phyloP scores from a whole-genome alignment of 2,113 vertebrate genomes.

The Paralichthys olivaceus region DNA sequence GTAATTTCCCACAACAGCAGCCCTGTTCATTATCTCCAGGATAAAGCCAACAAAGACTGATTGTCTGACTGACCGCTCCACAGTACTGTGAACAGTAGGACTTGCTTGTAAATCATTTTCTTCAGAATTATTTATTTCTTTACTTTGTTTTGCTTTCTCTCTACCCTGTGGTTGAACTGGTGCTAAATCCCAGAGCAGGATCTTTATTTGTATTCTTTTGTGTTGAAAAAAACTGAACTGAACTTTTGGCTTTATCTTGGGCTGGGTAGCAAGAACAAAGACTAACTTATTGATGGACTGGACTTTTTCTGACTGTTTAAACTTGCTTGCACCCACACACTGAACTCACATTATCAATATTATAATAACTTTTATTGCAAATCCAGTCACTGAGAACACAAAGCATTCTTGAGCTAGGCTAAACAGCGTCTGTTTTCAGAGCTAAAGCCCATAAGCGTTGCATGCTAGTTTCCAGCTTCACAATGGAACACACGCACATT shows the following conservation, averaged over 20 bases:
- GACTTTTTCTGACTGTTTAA: not conserved
- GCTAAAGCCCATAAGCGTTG: no score
- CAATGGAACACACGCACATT: no score
- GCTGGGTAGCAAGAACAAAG: not conserved
- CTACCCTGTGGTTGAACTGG: not conserved
- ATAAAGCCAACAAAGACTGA: not conserved
- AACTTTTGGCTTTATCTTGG: not conserved
- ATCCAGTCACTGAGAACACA: not conserved
- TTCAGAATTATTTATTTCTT: not conserved
- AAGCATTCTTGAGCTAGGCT: no score
- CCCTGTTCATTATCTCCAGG: not conserved
- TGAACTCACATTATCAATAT: not conserved
- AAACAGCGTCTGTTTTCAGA: no score
- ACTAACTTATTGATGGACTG: not conserved
- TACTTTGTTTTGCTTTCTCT: not conserved
- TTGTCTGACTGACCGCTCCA: slow-evolving; percentile 1
- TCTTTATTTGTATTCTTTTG: not conserved
- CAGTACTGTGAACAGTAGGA: not conserved
- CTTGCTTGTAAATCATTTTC: not conserved
- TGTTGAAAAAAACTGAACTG: not conserved
- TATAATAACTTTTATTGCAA: not conserved
- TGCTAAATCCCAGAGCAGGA: not conserved
- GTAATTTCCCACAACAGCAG: not conserved
- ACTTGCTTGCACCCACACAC: not conserved
- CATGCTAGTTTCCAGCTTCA: no score